phyloP scores from a whole-genome alignment of 2,888 invertebrate genomes.

The Himalopsyche japonica region DNA sequence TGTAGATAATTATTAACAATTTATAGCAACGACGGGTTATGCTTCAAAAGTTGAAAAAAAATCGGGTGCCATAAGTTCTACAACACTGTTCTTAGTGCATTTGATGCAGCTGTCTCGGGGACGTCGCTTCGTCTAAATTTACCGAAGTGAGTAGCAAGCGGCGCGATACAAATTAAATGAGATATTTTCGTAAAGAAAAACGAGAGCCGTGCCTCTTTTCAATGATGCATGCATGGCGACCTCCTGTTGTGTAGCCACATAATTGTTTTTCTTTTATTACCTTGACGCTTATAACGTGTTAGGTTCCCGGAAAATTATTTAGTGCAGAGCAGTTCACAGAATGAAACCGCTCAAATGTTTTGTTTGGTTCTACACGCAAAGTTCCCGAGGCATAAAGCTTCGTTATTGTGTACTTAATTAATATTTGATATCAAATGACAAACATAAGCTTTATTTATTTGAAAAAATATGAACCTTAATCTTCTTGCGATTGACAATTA shows the following conservation, averaged over 20 bases:
- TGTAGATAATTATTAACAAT: too few species aligned
- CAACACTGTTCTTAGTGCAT: not conserved
- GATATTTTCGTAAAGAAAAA: conserved; percentile 8
- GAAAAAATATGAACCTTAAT: too few species aligned
- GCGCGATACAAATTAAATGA: conserved; percentile 3
- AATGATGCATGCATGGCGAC: not conserved
- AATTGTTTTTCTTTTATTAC: not conserved
- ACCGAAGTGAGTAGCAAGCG: not conserved
- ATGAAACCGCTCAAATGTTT: too few species aligned
- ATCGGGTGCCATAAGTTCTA: not conserved
- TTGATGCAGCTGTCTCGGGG: not conserved
- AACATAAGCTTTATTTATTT: too few species aligned
- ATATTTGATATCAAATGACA: too few species aligned
- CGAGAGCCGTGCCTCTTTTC: not conserved
- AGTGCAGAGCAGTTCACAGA: not conserved
- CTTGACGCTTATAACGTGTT: not conserved
- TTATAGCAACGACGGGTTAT: too few species aligned
- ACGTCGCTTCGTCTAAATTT: conserved; percentile 10
- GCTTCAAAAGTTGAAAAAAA: too few species aligned
- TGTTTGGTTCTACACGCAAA: too few species aligned
- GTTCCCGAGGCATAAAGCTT: too few species aligned
- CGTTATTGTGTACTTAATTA: too few species aligned
- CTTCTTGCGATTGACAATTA: too few species aligned
- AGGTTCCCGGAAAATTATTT: not conserved
- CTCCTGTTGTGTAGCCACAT: not conserved